Evolutionary conservation across 1,140 invertebrate genomes (phyloP).

Genomic region (Sycophila sp.): DNA sequence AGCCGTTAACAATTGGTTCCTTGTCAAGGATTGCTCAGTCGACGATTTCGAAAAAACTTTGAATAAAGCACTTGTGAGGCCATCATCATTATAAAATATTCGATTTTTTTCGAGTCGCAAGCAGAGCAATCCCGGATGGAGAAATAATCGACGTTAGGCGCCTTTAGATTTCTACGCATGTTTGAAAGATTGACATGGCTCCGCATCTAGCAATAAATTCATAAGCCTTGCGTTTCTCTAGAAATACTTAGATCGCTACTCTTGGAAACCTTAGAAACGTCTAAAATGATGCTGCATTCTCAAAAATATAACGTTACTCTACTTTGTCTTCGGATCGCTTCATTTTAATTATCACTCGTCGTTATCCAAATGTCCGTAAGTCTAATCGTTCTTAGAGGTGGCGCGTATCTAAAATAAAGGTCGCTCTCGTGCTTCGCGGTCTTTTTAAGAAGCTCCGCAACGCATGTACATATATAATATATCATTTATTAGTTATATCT

Average conservation of each 20-base stretch:
- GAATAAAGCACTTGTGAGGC: too few relatives aligned
- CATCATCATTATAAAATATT: too few relatives aligned
- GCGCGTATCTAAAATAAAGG: constrained; percentile 34
- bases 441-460: neutral
- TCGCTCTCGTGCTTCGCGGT: constrained; percentile 33
- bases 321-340: constrained; percentile 34
- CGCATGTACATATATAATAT: constrained; percentile 34
- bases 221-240: constrained; percentile 49
- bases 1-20: neutral
- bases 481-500: constrained; percentile 29
- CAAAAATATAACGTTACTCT: constrained; percentile 63
- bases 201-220: constrained; percentile 45
- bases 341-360: constrained; percentile 31
- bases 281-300: constrained; percentile 64
- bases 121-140: too few relatives aligned
- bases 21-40: neutral
- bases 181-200: constrained; percentile 37
- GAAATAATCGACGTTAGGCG: too few relatives aligned
- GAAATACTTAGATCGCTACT: constrained; percentile 54
- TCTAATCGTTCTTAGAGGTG: constrained; percentile 25
- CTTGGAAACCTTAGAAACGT: constrained; percentile 65
- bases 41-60: too few relatives aligned
- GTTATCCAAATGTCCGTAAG: constrained; percentile 17
- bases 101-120: too few relatives aligned
- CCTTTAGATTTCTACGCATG: neutral